These are phyloP conservation scores for Caenorhabditis macrosperma DNA, from an alignment of 2,888 invertebrate species.

Conservation along the genomic window DNA sequence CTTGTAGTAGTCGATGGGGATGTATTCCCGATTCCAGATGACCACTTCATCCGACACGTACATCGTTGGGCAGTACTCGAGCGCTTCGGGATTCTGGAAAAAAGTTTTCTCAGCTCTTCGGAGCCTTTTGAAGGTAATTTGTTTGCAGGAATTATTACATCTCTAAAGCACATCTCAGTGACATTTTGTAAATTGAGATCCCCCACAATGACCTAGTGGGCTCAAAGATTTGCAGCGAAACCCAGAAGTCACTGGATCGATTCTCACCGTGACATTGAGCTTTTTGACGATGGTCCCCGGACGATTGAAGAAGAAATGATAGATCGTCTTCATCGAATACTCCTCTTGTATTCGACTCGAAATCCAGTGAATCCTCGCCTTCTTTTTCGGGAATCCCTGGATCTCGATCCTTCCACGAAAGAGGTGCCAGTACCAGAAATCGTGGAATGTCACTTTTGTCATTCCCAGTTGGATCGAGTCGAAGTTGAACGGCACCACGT, in stretches of 20 bases:
- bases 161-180: too few species aligned
- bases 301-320: background rate
- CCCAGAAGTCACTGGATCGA: background rate
- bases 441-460: background rate
- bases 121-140: background rate
- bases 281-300: background rate
- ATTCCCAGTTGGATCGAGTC: background rate
- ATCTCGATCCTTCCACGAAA: background rate
- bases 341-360: background rate
- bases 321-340: background rate
- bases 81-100: conserved; percentile 39
- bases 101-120: background rate
- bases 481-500: background rate
- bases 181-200: too few species aligned
- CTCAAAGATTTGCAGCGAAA: too few species aligned
- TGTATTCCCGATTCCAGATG: background rate
- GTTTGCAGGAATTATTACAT: too few species aligned
- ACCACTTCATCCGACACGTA: background rate
- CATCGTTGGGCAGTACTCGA: conserved; percentile 25
- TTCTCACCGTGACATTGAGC: background rate
- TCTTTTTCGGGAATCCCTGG: background rate
- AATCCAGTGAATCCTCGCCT: background rate
- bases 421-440: background rate
- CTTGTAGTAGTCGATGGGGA: conserved; percentile 20
- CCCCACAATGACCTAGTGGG: too few species aligned